phyloP scores from a whole-genome alignment of 1,140 invertebrate species.

The Drosophila ficusphila region DNA sequence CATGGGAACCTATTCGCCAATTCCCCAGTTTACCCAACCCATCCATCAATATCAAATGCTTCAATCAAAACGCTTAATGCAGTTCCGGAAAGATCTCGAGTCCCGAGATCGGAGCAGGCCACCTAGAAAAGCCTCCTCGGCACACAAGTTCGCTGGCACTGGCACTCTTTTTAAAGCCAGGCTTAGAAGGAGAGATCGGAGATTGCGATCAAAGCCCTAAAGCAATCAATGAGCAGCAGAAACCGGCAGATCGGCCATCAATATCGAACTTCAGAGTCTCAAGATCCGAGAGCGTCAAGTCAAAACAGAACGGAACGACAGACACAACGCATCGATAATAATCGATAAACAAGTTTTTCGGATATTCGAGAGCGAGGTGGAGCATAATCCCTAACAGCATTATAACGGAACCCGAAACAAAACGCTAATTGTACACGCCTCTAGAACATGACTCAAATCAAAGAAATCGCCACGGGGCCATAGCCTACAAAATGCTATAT shows the following conservation, averaged over 20 bases:
- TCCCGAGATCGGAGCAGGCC: constrained; percentile 33
- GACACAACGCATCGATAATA: constrained; percentile 63
- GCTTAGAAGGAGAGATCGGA: constrained; percentile 39
- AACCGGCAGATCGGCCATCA: constrained; percentile 19
- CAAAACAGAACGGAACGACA: constrained; percentile 42
- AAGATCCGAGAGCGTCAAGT: constrained; percentile 29
- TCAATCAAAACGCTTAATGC: constrained; percentile 48
- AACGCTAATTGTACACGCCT: constrained; percentile 80
- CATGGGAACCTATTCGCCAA: constrained; percentile 38
- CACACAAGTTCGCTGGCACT: constrained; percentile 33
- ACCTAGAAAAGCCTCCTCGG: constrained; percentile 55
- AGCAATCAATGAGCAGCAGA: constrained; percentile 25
- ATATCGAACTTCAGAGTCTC: constrained; percentile 12
- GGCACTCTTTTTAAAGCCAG: not conserved
- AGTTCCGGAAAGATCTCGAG: constrained; percentile 45
- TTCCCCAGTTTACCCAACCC: constrained; percentile 35
- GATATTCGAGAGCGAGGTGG: constrained; percentile 17
- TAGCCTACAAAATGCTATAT: constrained; percentile 46
- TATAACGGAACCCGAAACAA: constrained; percentile 76
- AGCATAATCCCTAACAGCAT: constrained; percentile 76
- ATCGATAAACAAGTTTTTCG: constrained; percentile 71
- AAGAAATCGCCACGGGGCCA: constrained; percentile 59
- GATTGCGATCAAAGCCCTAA: constrained; percentile 40
- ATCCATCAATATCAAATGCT: constrained; percentile 46
- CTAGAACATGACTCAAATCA: constrained; percentile 79